phyloP scores from a whole-genome alignment of 2,797 vertebrate species.

The Enteromius treurensis region DNA sequence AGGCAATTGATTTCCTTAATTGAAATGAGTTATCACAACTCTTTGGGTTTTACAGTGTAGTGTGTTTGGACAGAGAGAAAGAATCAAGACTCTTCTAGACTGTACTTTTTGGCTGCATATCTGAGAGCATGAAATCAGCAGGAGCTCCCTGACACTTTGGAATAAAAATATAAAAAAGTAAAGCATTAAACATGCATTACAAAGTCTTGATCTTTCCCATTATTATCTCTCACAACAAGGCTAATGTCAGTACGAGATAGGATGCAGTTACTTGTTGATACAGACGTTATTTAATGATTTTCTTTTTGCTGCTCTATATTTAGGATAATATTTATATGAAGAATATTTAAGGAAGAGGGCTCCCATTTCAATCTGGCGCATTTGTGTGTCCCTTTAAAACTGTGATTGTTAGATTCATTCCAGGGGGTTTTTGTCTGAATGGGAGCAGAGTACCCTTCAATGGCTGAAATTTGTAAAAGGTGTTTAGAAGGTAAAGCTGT shows the following conservation, averaged over 20 bases:
- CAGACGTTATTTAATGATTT: not conserved
- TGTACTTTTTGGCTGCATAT: slow-evolving; percentile 16
- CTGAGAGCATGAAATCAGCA: slow-evolving; percentile 7
- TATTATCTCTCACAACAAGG: not conserved
- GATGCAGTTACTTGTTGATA: not conserved
- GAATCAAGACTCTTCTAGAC: not conserved
- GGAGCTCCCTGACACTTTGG: slow-evolving; percentile 10
- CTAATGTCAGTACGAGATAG: not conserved
- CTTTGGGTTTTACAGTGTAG: not conserved
- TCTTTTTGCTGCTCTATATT: not conserved
- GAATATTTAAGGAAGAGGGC: not conserved
- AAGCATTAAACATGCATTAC: slow-evolving; percentile 5
- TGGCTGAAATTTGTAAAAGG: slow-evolving; percentile 11
- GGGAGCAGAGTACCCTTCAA: not conserved
- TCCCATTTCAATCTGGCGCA: not conserved
- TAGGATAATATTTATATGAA: not conserved
- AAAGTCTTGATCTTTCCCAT: not conserved
- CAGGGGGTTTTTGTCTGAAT: not conserved
- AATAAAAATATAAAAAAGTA: not conserved
- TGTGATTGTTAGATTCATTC: not conserved
- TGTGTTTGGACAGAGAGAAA: not conserved
- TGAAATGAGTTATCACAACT: not conserved
- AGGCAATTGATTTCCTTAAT: not conserved
- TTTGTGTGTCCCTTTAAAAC: not conserved
- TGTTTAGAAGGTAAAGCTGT: not conserved